A percentile compares a stretch with the other conserved stretches of the same genome.
Conservation (phyloP, 2,888 invertebrate genomes). For the Mongoloraphidia duomilia region DNA sequence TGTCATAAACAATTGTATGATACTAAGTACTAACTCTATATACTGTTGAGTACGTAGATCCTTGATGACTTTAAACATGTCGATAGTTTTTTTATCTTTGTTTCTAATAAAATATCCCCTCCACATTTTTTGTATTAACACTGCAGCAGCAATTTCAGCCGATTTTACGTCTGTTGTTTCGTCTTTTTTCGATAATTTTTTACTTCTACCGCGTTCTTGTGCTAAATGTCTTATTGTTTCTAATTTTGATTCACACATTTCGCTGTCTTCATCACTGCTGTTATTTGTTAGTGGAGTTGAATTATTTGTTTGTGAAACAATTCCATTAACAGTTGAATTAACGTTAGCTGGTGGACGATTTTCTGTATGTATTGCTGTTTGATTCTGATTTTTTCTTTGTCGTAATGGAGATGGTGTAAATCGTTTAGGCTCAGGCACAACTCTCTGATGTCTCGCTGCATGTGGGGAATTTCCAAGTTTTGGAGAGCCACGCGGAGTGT, state of each 20-base stretch:
- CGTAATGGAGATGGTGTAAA: slow-evolving; percentile 21
- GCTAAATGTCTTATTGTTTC: slow-evolving; percentile 50
- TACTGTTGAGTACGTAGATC: slow-evolving; percentile 68
- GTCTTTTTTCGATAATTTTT: slow-evolving; percentile 23
- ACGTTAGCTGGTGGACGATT: background rate
- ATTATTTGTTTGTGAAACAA: background rate
- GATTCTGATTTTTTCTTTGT: slow-evolving; percentile 13
- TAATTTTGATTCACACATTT: slow-evolving; percentile 51
- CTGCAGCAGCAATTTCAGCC: slow-evolving; percentile 37
- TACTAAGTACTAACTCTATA: slow-evolving; percentile 48
- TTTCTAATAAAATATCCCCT: slow-evolving; percentile 69
- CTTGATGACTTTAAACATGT: slow-evolving; percentile 51
- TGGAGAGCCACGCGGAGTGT: slow-evolving; percentile 14
- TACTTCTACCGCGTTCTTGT: slow-evolving; percentile 25
- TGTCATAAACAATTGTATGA: too few relatives aligned
- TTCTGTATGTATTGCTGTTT: background rate
- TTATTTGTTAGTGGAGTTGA: slow-evolving; percentile 10
- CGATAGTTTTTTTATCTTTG: slow-evolving; percentile 48
- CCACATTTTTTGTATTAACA: slow-evolving; percentile 77
- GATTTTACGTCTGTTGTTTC: slow-evolving; percentile 10
- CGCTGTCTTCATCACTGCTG: slow-evolving; percentile 48
- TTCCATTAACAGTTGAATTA: background rate
- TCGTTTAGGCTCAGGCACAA: slow-evolving; percentile 9
- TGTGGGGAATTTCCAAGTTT: slow-evolving; percentile 14
- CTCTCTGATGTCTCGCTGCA: slow-evolving; percentile 14